Percentiles rank a stretch among this genome's conserved stretches.
These are phyloP conservation scores for Bothrops jararaca DNA, from an alignment of 2,113 vertebrate species.

Conservation along the genomic window DNA sequence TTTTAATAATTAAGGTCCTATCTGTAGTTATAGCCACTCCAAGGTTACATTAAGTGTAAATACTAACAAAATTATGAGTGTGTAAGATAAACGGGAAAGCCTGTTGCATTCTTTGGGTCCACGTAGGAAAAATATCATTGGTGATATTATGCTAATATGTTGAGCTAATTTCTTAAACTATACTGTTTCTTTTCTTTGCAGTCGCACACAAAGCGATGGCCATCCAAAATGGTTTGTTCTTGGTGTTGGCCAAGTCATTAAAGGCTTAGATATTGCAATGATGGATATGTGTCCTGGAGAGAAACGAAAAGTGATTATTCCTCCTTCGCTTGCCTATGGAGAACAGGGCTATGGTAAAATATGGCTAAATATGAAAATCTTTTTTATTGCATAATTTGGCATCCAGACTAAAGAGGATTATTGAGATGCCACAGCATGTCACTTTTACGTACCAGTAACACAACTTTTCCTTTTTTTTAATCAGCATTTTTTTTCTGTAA, in stretches of 20 bases:
- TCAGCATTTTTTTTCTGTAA: neutral
- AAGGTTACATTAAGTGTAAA: neutral
- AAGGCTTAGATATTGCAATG: constrained; percentile 91
- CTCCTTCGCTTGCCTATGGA: constrained; percentile 86
- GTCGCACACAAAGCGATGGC: constrained; percentile 85
- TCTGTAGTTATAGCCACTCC: neutral
- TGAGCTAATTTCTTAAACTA: neutral
- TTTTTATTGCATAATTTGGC: constrained; percentile 14
- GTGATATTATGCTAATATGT: neutral
- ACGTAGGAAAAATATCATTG: neutral
- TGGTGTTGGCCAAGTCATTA: constrained; percentile 94
- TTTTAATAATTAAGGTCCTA: neutral
- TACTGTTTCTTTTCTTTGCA: constrained; percentile 51
- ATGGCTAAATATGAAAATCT: constrained; percentile 8
- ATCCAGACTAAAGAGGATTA: constrained; percentile 1
- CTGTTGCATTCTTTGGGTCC: neutral
- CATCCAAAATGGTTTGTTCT: constrained; percentile 96
- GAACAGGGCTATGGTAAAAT: constrained; percentile 84
- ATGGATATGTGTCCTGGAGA: constrained; percentile 92
- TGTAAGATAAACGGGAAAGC: neutral
- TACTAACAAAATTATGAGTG: neutral
- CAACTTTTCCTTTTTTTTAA: neutral
- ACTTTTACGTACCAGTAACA: neutral
- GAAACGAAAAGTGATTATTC: constrained; percentile 88
- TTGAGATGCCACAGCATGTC: neutral